Percentiles rank a stretch among this genome's conserved stretches.
phyloP scores from a whole-genome alignment of 1,140 invertebrate species.

The Goniozus legneri region DNA sequence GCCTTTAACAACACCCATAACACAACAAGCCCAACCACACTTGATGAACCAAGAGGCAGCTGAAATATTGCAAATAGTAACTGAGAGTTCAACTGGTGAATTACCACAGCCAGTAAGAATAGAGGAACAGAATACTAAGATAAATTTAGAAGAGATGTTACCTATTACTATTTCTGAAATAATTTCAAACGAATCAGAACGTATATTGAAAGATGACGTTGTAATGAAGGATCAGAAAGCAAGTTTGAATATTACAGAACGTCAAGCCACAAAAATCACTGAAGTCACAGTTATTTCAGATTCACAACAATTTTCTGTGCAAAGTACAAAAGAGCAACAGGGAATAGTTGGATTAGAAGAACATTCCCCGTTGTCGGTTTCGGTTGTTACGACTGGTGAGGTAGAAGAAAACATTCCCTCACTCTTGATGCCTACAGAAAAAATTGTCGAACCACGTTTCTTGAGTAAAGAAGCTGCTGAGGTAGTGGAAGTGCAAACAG shows the following conservation, averaged over 20 bases:
- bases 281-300: conserved; percentile 26
- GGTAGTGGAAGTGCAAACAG: conserved; percentile 28
- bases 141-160: conserved; percentile 30
- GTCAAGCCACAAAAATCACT: conserved; percentile 38
- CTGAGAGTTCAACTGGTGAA: conserved; percentile 27
- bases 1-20: conserved; percentile 19
- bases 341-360: conserved; percentile 26
- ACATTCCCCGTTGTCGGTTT: conserved; percentile 27
- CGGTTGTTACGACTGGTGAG: conserved; percentile 29
- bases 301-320: not conserved
- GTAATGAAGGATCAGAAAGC: conserved; percentile 32
- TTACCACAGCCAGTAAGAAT: conserved; percentile 20
- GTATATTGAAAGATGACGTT: conserved; percentile 18
- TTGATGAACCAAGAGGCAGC: conserved; percentile 31
- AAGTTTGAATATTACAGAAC: conserved; percentile 26
- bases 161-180: conserved; percentile 31
- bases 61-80: conserved; percentile 34
- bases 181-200: conserved; percentile 32
- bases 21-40: conserved; percentile 31
- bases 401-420: conserved; percentile 21
- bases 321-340: conserved; percentile 27
- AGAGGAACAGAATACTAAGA: conserved; percentile 25
- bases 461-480: conserved; percentile 36
- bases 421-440: conserved; percentile 17
- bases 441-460: conserved; percentile 28